A percentile compares a stretch with the other conserved stretches of the same genome.
These are phyloP conservation scores for Chrysolina haemoptera DNA, from an alignment of 2,888 invertebrate genomes.

Conservation along the genomic window DNA sequence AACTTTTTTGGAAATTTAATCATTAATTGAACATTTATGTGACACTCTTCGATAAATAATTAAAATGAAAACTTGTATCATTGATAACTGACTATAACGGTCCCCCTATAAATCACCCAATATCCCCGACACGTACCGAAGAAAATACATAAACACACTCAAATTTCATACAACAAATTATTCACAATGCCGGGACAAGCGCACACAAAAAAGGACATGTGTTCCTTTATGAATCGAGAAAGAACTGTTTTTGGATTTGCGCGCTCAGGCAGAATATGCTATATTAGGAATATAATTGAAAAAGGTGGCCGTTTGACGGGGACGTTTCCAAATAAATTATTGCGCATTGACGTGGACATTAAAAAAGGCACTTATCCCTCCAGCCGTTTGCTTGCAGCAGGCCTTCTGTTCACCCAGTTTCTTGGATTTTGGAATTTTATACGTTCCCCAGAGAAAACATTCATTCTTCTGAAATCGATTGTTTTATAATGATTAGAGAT, in stretches of 20 bases:
- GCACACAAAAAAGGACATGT: slow-evolving; percentile 44
- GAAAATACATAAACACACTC: slow-evolving; percentile 30
- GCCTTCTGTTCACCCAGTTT: background rate
- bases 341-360: slow-evolving; percentile 64
- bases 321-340: slow-evolving; percentile 65
- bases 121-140: slow-evolving; percentile 6
- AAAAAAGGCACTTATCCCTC: slow-evolving; percentile 50
- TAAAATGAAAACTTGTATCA: background rate
- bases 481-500: background rate
- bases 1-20: no score
- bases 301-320: slow-evolving; percentile 67
- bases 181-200: slow-evolving; percentile 28
- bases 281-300: slow-evolving; percentile 70
- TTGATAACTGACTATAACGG: background rate
- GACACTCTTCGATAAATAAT: no score
- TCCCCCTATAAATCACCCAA: background rate
- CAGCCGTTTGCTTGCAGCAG: slow-evolving; percentile 14
- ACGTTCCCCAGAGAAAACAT: background rate
- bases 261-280: slow-evolving; percentile 66
- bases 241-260: slow-evolving; percentile 65
- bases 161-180: slow-evolving; percentile 49
- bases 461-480: background rate
- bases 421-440: slow-evolving; percentile 3
- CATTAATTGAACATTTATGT: no score
- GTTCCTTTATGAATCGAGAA: slow-evolving; percentile 56